Percentiles rank a stretch among this genome's conserved stretches.
These are phyloP conservation scores for Propithecus deckenii DNA, from an alignment of 2,797 vertebrate genomes.

Conservation along the genomic window DNA sequence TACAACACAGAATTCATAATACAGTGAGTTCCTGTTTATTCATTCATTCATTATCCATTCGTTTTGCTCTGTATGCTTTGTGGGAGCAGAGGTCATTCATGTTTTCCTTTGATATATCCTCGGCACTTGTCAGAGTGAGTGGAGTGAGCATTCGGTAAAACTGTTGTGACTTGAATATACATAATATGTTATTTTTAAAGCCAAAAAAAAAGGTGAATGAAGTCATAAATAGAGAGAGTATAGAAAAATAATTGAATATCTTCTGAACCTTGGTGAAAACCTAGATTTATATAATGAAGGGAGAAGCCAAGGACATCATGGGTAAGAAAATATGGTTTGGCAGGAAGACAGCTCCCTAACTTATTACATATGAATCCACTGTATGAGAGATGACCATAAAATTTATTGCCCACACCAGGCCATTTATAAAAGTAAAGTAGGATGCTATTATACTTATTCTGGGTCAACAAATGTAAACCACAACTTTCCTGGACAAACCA, in stretches of 20 bases:
- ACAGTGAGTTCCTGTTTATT: not conserved
- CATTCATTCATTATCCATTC: too few relatives aligned
- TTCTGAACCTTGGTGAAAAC: not conserved
- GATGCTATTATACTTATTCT: not conserved
- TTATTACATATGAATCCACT: not conserved
- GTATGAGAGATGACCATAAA: not conserved
- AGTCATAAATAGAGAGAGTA: not conserved
- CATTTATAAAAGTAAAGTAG: not conserved
- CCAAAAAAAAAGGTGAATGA: not conserved
- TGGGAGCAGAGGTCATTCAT: not conserved
- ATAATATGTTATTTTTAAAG: not conserved
- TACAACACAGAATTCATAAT: not conserved
- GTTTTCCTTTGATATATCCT: not conserved
- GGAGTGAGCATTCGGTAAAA: not conserved
- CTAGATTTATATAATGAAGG: not conserved
- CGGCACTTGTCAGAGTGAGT: not conserved
- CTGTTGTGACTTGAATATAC: not conserved
- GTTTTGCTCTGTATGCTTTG: not conserved
- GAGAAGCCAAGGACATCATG: not conserved
- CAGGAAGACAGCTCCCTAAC: not conserved
- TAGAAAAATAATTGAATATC: not conserved
- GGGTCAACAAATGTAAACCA: not conserved
- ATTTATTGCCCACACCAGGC: fast-evolving
- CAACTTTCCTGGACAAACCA: not conserved
- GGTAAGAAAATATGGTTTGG: not conserved